Evolutionary conservation across 2,113 vertebrate genomes (phyloP).

Genomic region (Microtus richardsoni): DNA sequence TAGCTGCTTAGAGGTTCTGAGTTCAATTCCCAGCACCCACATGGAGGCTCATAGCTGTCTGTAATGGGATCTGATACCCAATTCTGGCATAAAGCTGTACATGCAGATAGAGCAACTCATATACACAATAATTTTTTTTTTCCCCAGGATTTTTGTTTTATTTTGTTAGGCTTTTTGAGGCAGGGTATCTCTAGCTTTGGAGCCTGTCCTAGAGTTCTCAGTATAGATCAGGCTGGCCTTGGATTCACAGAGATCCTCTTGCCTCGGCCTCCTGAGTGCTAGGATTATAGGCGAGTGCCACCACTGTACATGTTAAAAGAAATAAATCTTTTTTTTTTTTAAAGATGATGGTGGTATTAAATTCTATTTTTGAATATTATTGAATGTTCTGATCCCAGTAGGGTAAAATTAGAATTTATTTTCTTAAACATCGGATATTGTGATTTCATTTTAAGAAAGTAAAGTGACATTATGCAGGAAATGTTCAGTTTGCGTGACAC

Average conservation of each 20-base stretch:
- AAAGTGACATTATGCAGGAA: not conserved
- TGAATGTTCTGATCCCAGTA: not conserved
- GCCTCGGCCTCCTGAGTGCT: too few species aligned
- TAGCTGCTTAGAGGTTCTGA: not conserved
- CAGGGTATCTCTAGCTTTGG: too few species aligned
- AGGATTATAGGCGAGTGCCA: too few species aligned
- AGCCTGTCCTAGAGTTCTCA: too few species aligned
- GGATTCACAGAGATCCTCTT: too few species aligned
- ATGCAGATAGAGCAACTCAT: not conserved
- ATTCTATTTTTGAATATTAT: conserved; percentile 6
- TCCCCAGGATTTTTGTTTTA: too few species aligned
- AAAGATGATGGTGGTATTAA: not conserved
- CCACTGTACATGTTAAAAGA: too few species aligned
- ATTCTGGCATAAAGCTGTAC: not conserved
- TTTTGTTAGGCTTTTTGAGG: too few species aligned
- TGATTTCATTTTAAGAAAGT: not conserved
- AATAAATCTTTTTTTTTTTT: not conserved
- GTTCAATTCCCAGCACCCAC: not conserved
- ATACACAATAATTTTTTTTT: not conserved
- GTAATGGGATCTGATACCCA: not conserved
- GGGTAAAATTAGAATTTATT: not conserved
- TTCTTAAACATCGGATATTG: not conserved
- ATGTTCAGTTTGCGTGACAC: not conserved
- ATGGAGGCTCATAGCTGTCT: not conserved
- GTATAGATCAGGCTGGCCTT: too few species aligned